Conservation (phyloP, 1,140 invertebrate genomes). For the Paracyclopina nana region DNA sequence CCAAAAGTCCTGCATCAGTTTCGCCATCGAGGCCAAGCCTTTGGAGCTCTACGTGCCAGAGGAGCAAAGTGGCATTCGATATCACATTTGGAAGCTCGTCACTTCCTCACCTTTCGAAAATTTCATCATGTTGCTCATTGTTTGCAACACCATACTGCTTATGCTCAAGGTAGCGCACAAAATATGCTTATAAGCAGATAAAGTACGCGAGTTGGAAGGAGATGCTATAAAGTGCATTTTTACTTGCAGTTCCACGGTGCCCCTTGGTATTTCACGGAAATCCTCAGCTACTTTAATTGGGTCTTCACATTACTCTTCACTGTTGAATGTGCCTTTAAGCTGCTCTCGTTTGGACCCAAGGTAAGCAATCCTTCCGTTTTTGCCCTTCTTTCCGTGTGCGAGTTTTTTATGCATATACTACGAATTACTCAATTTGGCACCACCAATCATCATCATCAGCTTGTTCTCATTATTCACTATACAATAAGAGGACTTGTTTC, state of each 20-base stretch:
- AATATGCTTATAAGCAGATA: slow-evolving; percentile 20
- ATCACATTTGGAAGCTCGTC: slow-evolving; percentile 86
- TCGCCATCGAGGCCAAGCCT: slow-evolving; percentile 93
- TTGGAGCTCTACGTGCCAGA: slow-evolving; percentile 97
- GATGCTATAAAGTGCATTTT: slow-evolving; percentile 8
- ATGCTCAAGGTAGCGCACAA: slow-evolving; percentile 88
- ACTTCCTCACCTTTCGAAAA: slow-evolving; percentile 98
- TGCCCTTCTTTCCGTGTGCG: no score
- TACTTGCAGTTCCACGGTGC: slow-evolving; percentile 63
- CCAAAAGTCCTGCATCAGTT: slow-evolving; percentile 99
- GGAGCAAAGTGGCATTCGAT: slow-evolving; percentile 87
- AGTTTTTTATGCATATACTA: no score
- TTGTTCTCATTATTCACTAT: no score
- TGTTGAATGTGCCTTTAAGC: slow-evolving; percentile 85
- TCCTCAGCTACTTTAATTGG: slow-evolving; percentile 74
- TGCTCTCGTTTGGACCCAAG: slow-evolving; percentile 88
- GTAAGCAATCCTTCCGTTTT: slow-evolving; percentile 32
- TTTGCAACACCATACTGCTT: slow-evolving; percentile 90
- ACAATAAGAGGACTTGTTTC: no score
- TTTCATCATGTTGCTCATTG: slow-evolving; percentile 98
- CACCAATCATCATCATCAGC: no score
- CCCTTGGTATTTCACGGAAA: slow-evolving; percentile 55
- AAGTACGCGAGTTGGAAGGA: slow-evolving; percentile 1
- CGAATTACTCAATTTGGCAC: no score
- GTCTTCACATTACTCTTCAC: slow-evolving; percentile 86